Percentiles rank a stretch among this genome's conserved stretches.
Evolutionary conservation across 2,888 invertebrate genomes (phyloP).

Genomic region (Drosophila cognata): DNA sequence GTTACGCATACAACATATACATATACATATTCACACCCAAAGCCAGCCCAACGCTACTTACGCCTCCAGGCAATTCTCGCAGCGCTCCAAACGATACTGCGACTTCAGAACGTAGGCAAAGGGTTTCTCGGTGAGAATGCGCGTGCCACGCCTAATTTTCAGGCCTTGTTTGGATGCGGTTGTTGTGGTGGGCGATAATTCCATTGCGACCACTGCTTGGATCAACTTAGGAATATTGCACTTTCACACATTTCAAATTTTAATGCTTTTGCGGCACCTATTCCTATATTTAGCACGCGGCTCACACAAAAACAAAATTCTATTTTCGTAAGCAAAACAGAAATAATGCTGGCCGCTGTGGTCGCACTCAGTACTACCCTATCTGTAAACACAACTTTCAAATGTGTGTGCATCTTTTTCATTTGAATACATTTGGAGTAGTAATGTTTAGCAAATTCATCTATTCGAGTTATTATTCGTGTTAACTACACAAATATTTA

Average conservation of each 20-base stretch:
- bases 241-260: slow-evolving; percentile 62
- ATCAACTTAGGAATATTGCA: slow-evolving; percentile 51
- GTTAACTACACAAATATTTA: not conserved
- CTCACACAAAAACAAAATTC: slow-evolving; percentile 32
- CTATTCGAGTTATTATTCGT: not conserved
- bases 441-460: not conserved
- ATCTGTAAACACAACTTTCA: slow-evolving; percentile 13
- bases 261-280: slow-evolving; percentile 71
- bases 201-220: slow-evolving; percentile 36
- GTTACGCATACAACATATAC: not conserved
- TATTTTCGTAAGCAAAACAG: slow-evolving; percentile 53
- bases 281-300: slow-evolving; percentile 61
- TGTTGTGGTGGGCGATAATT: slow-evolving; percentile 12
- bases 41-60: slow-evolving; percentile 84
- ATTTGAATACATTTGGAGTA: not conserved
- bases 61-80: slow-evolving; percentile 92
- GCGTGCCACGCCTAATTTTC: slow-evolving; percentile 86
- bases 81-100: slow-evolving; percentile 89
- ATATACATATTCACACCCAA: not conserved
- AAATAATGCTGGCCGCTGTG: slow-evolving; percentile 11
- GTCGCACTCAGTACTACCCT: slow-evolving; percentile 42
- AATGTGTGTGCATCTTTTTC: not conserved
- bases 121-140: slow-evolving; percentile 90
- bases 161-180: not conserved
- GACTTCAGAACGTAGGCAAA: slow-evolving; percentile 91